These are phyloP conservation scores for Sprattus sprattus DNA, from an alignment of 2,113 vertebrate species.

Conservation along the genomic window DNA sequence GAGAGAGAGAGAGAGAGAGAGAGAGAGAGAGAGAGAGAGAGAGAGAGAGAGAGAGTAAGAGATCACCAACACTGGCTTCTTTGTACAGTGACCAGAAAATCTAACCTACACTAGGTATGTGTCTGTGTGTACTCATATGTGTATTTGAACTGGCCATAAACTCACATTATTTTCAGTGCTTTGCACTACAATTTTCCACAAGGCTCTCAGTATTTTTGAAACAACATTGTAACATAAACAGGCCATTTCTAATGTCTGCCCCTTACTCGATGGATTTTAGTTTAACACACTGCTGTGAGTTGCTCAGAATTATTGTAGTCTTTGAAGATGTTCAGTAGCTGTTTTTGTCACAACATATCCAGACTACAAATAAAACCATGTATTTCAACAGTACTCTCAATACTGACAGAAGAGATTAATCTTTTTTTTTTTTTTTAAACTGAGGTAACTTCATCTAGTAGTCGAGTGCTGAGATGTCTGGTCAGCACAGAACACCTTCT, in stretches of 20 bases:
- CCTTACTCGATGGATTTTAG: neutral
- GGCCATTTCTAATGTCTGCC: neutral
- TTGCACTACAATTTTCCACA: neutral
- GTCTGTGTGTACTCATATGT: constrained; percentile 30
- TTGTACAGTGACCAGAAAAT: constrained; percentile 9
- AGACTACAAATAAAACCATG: neutral
- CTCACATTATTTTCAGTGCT: constrained; percentile 2
- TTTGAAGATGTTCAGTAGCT: too few relatives aligned
- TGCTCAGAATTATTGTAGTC: neutral
- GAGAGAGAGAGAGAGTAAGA: neutral
- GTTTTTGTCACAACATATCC: neutral
- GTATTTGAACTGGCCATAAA: constrained; percentile 9
- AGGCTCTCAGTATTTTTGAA: neutral
- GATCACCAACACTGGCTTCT: constrained; percentile 7
- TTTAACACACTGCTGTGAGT: neutral
- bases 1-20: constrained; percentile 6
- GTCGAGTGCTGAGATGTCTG: neutral
- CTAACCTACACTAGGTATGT: constrained; percentile 29
- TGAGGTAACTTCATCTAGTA: neutral
- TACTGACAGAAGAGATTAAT: neutral
- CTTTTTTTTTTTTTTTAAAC: neutral
- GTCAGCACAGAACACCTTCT: neutral
- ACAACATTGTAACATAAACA: neutral
- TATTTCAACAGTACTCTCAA: neutral
- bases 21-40: constrained; percentile 4